phyloP scores from a whole-genome alignment of 2,113 vertebrate species.

The Caracal caracal region DNA sequence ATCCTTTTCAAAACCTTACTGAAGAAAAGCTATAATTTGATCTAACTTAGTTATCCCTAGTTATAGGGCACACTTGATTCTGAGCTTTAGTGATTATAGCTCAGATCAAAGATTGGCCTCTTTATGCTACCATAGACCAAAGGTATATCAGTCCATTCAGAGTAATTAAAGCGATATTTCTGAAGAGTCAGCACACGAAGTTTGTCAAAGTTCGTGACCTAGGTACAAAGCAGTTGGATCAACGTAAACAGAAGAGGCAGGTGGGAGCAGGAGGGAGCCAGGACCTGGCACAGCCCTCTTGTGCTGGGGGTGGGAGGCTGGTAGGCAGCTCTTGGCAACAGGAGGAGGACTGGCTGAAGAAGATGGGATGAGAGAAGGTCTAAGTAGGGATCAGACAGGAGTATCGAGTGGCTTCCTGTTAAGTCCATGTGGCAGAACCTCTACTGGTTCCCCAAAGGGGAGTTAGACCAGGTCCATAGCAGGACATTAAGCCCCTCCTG shows the following conservation, averaged over 20 bases:
- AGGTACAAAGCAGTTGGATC: not conserved
- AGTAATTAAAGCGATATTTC: not conserved
- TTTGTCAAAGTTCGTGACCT: not conserved
- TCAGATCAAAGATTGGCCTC: conserved; percentile 44
- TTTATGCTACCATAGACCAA: not conserved
- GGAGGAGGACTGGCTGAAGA: not conserved
- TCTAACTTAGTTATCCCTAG: not conserved
- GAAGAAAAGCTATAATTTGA: not conserved
- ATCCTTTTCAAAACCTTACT: not conserved
- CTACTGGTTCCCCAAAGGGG: not conserved
- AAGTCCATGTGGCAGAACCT: not conserved
- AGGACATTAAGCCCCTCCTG: not conserved
- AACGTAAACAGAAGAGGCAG: not conserved
- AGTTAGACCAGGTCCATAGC: not conserved
- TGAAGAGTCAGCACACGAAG: conserved; percentile 13
- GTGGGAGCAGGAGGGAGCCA: not conserved
- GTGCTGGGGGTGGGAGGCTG: not conserved
- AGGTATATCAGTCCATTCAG: not conserved
- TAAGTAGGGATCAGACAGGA: not conserved
- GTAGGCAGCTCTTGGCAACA: not conserved
- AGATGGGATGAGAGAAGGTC: not conserved
- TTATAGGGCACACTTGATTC: not conserved
- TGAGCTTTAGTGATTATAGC: not conserved
- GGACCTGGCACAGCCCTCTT: not conserved
- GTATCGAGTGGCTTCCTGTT: not conserved